phyloP scores from a whole-genome alignment of 2,888 invertebrate genomes.

The Axea sp. region DNA sequence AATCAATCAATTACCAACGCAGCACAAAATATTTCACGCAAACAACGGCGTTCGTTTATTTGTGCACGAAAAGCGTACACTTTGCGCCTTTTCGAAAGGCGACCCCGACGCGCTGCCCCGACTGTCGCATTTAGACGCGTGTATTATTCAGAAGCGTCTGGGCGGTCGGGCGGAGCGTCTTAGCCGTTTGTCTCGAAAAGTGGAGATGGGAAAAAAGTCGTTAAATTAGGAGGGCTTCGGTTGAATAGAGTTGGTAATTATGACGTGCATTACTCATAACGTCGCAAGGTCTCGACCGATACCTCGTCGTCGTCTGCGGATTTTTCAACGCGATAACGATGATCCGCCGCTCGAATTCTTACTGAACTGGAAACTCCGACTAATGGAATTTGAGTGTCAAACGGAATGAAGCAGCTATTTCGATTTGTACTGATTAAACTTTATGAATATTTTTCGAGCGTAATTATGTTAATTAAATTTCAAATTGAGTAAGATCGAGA shows the following conservation, averaged over 20 bases:
- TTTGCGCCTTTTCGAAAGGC: slow-evolving; percentile 29
- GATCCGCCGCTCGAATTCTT: slow-evolving; percentile 24
- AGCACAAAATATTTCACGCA: too few species aligned
- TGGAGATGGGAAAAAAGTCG: slow-evolving; percentile 69
- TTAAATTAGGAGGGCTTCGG: slow-evolving; percentile 71
- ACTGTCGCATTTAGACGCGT: slow-evolving; percentile 66
- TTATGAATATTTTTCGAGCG: slow-evolving; percentile 23
- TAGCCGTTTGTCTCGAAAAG: slow-evolving; percentile 62
- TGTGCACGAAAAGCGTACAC: too few species aligned
- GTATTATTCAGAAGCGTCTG: slow-evolving; percentile 74
- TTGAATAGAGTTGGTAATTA: slow-evolving; percentile 74
- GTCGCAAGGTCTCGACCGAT: slow-evolving; percentile 66
- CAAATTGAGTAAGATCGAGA: slow-evolving; percentile 5
- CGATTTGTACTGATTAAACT: slow-evolving; percentile 24
- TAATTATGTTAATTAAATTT: slow-evolving; percentile 27
- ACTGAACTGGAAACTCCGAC: slow-evolving; percentile 31
- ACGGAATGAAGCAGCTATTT: slow-evolving; percentile 33
- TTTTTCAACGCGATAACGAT: slow-evolving; percentile 48
- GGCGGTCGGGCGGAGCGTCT: slow-evolving; percentile 65
- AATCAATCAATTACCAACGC: too few species aligned
- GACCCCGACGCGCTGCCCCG: slow-evolving; percentile 44
- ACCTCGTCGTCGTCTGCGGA: slow-evolving; percentile 53
- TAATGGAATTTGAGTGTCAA: slow-evolving; percentile 44
- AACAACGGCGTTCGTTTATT: too few species aligned
- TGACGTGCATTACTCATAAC: slow-evolving; percentile 75